Base-by-base conservation (phyloP, 2,797 vertebrate species). In the Peromyscus attwateri region DNA sequence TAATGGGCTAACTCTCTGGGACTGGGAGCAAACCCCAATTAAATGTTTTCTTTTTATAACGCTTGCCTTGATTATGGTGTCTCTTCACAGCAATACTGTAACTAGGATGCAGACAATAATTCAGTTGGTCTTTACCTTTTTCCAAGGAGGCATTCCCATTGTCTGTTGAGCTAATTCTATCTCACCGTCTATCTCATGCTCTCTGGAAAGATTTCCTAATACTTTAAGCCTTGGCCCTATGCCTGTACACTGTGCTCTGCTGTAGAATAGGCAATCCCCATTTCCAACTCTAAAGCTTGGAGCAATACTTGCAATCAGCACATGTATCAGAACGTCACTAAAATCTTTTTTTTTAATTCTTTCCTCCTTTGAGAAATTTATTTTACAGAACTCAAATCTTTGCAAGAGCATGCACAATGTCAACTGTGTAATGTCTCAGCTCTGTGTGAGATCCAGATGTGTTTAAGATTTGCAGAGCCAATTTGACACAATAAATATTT, bases 401-500 rank as follows among this genome's bases (percentile, higher is more conserved):
- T 52, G 83, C 64, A 92, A 94, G 89, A 92, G 64, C 89, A 93
- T 57, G 60, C n/a, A 73, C 37, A 68, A 89, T 73, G 57, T 93
- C 84, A 88, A 87, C 84, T 64, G 70, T 83, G 31, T 70, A 85
- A 75, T 91, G 77, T 95, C n/a, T 95, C 75, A 95, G 81, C 1
- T 3, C 60, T 84, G 23, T 95, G 88, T 94, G 85, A 96, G 66
- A 95, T 84, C 90, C 92, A 97, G 84, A 95, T 96, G 29, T 91
- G 23, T 52, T 73, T 77, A 82, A 91, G 84, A 92, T 68, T 64
- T 43, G 29, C 37, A 89, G 55, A 95, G 11, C 25, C 80, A 64
- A 95, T 90, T 96, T 87, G 76, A 87, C 85, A 73, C 76, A 75
- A 87, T 96, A 92, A 81, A 87, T 95, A 94, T 95, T 97, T 97